Conservation (phyloP, 2,113 vertebrate species). For the Etheostoma spectabile region DNA sequence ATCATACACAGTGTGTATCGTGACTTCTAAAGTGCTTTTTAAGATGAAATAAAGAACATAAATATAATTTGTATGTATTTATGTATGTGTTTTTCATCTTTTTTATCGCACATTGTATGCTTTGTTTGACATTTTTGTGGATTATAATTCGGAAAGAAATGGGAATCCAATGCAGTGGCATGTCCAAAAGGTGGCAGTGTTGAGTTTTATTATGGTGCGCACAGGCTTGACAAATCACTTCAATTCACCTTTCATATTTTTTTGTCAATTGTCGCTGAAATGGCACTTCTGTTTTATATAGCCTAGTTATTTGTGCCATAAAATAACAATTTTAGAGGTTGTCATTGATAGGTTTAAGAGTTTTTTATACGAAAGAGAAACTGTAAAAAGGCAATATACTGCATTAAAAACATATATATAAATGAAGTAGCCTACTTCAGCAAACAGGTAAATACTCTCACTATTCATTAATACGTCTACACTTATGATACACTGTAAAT, state of each 20-base stretch:
- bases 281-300: background rate
- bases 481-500: background rate
- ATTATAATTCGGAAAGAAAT: background rate
- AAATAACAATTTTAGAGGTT: background rate
- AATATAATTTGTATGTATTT: background rate
- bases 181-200: conserved; percentile 97
- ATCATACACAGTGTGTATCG: background rate
- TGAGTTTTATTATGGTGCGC: conserved; percentile 84
- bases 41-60: background rate
- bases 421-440: too few species aligned
- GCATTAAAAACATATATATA: background rate
- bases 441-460: background rate
- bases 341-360: background rate
- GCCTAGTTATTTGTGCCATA: background rate
- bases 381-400: background rate
- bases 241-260: conserved; percentile 39
- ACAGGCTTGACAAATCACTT: conserved; percentile 17
- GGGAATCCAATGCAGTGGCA: conserved; percentile 29
- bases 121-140: background rate
- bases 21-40: too few species aligned
- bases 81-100: background rate
- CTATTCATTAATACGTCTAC: background rate
- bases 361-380: background rate
- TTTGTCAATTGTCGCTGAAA: background rate
- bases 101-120: background rate